Conservation (phyloP, 92 coral and sea anemone species). For the Porites evermanni region DNA sequence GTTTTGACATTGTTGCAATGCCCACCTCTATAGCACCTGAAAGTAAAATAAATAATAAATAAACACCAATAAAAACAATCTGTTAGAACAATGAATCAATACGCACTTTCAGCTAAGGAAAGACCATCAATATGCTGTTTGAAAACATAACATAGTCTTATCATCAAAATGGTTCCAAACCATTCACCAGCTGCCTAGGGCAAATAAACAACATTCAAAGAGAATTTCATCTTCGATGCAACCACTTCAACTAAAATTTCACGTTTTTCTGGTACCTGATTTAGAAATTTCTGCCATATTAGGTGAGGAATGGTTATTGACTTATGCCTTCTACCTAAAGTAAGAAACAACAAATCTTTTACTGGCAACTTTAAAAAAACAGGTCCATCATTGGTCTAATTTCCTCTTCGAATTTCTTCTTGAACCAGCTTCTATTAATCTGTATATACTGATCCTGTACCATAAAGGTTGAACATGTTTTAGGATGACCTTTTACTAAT, state of each 20-base stretch:
- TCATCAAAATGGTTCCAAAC: constrained; percentile 5
- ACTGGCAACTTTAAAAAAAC: constrained; percentile 2
- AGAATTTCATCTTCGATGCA: constrained; percentile 2
- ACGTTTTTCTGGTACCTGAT: not conserved
- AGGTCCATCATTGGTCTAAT: not conserved
- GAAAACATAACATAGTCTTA: not conserved
- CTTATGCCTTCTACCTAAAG: not conserved
- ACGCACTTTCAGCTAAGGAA: not conserved
- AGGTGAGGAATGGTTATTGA: not conserved
- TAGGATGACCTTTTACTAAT: constrained; percentile 1
- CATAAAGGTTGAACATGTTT: not conserved
- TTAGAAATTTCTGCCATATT: constrained; percentile 4
- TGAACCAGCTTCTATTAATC: constrained; percentile 1
- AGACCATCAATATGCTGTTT: not conserved
- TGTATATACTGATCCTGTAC: constrained; percentile 2
- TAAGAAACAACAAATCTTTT: not conserved
- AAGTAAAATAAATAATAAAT: not conserved
- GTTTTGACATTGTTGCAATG: constrained; percentile 64
- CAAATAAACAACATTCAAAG: not conserved
- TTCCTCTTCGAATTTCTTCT: not conserved
- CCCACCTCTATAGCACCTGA: constrained; percentile 60
- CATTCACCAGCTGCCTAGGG: constrained; percentile 10
- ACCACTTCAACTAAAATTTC: not conserved
- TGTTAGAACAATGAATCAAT: constrained; percentile 1
- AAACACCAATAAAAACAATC: not conserved